These are phyloP conservation scores for Aldrovandia affinis DNA, from an alignment of 2,797 vertebrate species.

Conservation along the genomic window DNA sequence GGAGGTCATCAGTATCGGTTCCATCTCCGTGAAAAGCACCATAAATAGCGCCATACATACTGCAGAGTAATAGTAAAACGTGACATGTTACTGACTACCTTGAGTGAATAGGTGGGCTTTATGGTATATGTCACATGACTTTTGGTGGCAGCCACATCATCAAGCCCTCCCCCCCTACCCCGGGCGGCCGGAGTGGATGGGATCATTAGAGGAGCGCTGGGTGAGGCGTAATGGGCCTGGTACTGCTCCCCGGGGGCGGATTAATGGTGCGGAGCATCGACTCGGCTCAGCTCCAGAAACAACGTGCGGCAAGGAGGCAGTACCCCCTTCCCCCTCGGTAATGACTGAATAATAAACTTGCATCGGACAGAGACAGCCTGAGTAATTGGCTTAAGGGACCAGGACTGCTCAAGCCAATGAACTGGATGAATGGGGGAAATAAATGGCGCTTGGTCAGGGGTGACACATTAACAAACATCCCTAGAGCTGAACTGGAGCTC, in stretches of 20 bases:
- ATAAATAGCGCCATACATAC: background rate
- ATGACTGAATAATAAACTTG: slow-evolving; percentile 33
- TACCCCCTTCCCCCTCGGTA: background rate
- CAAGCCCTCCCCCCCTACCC: background rate
- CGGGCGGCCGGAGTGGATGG: background rate
- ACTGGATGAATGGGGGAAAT: slow-evolving; percentile 27
- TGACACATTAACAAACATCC: slow-evolving; percentile 20
- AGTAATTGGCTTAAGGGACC: slow-evolving; percentile 41
- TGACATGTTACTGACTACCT: background rate
- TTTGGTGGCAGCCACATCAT: background rate
- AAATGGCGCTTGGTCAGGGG: slow-evolving; percentile 40
- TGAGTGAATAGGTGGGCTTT: background rate
- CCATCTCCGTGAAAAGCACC: background rate
- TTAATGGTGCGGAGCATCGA: slow-evolving; percentile 5
- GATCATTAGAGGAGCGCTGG: slow-evolving; percentile 1
- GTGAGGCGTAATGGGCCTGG: background rate
- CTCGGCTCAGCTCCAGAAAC: background rate
- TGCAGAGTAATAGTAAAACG: background rate
- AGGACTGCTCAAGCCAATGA: slow-evolving; percentile 30
- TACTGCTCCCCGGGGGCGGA: background rate
- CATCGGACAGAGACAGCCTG: slow-evolving; percentile 29
- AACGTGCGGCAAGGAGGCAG: background rate
- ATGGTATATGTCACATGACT: background rate
- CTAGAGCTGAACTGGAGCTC: background rate
- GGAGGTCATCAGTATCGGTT: background rate